Evolutionary conservation across 2,888 invertebrate species (phyloP), one percentile per base, ranked within the genome.

Genomic region (Drosophila limbata): DNA sequence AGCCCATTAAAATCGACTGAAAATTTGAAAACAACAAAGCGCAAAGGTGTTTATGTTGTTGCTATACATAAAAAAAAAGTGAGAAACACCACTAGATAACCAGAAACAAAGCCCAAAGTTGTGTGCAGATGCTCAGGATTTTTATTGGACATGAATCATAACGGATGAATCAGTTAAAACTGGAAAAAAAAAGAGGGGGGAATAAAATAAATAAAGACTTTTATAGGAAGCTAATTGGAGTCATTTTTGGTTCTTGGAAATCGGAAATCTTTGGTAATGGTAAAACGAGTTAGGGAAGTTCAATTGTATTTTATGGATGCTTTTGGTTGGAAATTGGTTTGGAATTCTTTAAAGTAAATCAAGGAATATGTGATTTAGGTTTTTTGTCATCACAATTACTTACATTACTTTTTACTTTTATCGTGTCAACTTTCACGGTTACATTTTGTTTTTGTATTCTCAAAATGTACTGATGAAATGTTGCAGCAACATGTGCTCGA

Each of bases 401-500:
- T 28, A 8, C 8, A n/a, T 13, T 19, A 0, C 39, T 31, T 42
- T 25, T 19, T 19, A 28, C 39, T 31, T 42, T 25, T 31, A 31
- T 28, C 13, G 31, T 42, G 31, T 19, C 31, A 33, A 44, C 33
- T 52, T 44, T 55, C 31, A 33, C 15, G n/a, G 11, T 37, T 39
- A 9, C 3, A 3, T 37, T 37, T 13, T 19, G 5, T n/a, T 25
- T 11, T n/a, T 25, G n/a, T 17, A n/a, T 35, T 35, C 19, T 51
- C 4, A 8, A 15, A 33, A 10, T n/a, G 42, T 51, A 52, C 13
- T 37, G 3, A 11, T 37, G 3, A 11, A 15, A 33, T 6, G 19
- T 52, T 52, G 61, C 42, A 19, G 59, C 64, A 59, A 66, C 61
- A 47, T 66, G 66, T 48, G 52, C 42, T 25, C 15, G 50, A 42